Evolutionary conservation across 2,888 invertebrate genomes (phyloP).

Genomic region (Heteromurus nitidus): DNA sequence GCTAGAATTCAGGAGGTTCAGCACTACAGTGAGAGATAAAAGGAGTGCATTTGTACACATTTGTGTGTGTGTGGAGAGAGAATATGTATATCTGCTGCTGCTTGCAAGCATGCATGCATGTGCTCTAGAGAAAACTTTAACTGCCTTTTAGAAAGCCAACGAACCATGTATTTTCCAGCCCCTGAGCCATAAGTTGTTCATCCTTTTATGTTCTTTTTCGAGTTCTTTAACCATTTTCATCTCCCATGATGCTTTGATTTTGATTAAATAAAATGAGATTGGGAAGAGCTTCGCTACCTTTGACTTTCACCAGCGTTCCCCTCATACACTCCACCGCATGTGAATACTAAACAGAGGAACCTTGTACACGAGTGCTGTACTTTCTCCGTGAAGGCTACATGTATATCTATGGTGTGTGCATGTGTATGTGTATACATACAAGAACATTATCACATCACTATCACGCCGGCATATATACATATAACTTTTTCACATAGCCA

Average conservation of each 20-base stretch:
- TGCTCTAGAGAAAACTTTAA: conserved; percentile 48
- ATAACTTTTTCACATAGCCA: too few species aligned
- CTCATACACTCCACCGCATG: background rate
- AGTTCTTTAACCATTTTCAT: conserved; percentile 58
- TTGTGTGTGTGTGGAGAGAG: background rate
- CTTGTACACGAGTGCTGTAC: too few species aligned
- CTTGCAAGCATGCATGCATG: conserved; percentile 9
- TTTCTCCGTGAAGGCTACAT: too few species aligned
- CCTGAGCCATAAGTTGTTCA: conserved; percentile 55
- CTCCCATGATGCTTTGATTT: conserved; percentile 60
- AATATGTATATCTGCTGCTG: background rate
- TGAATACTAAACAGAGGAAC: too few species aligned
- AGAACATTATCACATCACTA: too few species aligned
- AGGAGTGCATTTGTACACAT: too few species aligned
- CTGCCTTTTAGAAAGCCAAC: conserved; percentile 55
- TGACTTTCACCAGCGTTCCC: conserved; percentile 45
- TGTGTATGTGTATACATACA: too few species aligned
- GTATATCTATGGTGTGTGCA: too few species aligned
- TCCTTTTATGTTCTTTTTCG: conserved; percentile 59
- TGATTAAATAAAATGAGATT: conserved; percentile 61
- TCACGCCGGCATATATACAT: too few species aligned
- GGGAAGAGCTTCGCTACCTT: conserved; percentile 56
- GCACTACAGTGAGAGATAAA: too few species aligned
- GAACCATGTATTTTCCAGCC: conserved; percentile 52
- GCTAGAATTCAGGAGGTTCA: too few species aligned